These are phyloP conservation scores for Gymnocypris eckloni DNA, from an alignment of 2,797 vertebrate genomes.

Conservation along the genomic window DNA sequence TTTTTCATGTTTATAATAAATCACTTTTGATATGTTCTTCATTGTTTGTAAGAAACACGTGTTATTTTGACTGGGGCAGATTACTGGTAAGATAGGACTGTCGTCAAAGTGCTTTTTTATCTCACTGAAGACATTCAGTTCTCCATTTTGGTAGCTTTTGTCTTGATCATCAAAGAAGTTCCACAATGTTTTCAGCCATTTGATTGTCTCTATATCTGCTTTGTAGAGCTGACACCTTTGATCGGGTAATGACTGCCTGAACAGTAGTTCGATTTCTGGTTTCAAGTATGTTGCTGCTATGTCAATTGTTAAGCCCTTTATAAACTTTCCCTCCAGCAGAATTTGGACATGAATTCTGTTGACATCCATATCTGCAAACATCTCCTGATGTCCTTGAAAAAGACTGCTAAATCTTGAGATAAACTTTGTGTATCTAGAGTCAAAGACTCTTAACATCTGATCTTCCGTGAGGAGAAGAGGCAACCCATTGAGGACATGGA, in stretches of 20 bases:
- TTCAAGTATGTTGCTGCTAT: conserved; percentile 63
- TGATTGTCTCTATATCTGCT: conserved; percentile 17
- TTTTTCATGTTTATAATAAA: neutral
- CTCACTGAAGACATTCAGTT: conserved; percentile 34
- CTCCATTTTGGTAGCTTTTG: accelerated
- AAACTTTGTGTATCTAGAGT: conserved; percentile 63
- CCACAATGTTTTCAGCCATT: conserved; percentile 74
- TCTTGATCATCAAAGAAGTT: conserved; percentile 64
- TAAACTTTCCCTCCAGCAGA: conserved; percentile 61
- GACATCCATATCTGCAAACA: conserved; percentile 67
- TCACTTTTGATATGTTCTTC: conserved; percentile 65
- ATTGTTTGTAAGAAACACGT: conserved; percentile 66
- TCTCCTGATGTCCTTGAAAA: conserved; percentile 61
- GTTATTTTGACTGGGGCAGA: conserved; percentile 66
- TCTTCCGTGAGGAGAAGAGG: conserved; percentile 79
- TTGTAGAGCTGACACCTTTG: conserved; percentile 59
- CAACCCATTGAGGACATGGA: conserved; percentile 60
- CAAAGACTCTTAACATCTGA: conserved; percentile 70
- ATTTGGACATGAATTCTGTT: accelerated
- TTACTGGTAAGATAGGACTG: conserved; percentile 72
- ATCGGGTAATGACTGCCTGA: conserved; percentile 63
- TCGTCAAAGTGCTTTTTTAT: conserved; percentile 68
- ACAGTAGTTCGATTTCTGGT: conserved; percentile 55
- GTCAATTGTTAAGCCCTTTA: conserved; percentile 66
- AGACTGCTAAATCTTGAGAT: conserved; percentile 63